These are phyloP conservation scores for Phthorimaea operculella DNA, from an alignment of 1,140 invertebrate species.

Conservation along the genomic window DNA sequence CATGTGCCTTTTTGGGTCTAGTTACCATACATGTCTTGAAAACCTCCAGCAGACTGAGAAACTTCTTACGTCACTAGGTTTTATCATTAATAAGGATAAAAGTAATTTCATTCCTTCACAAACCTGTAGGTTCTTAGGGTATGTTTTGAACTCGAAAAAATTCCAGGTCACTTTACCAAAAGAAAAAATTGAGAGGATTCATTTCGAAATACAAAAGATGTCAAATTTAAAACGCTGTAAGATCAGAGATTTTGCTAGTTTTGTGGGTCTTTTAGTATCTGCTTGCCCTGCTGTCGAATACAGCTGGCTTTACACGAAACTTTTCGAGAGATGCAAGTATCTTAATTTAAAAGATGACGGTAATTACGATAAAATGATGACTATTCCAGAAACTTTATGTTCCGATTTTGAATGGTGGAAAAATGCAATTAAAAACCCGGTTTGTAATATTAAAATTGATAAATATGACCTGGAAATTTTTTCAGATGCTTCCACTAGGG, in stretches of 20 bases:
- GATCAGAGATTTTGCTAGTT: neutral
- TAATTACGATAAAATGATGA: slow-evolving; percentile 7
- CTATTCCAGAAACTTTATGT: slow-evolving; percentile 1
- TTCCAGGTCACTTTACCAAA: neutral
- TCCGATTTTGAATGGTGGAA: slow-evolving; percentile 9
- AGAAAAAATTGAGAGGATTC: neutral
- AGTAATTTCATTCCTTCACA: slow-evolving; percentile 2
- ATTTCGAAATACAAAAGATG: neutral
- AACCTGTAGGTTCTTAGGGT: slow-evolving; percentile 3
- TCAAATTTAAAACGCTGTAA: neutral
- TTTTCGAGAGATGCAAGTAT: slow-evolving; percentile 3
- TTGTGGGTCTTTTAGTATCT: neutral
- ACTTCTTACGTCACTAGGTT: slow-evolving; percentile 1
- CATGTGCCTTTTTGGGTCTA: slow-evolving; percentile 9
- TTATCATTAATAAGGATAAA: slow-evolving; percentile 9
- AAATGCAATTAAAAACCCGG: slow-evolving; percentile 4
- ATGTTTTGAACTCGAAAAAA: neutral
- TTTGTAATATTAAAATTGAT: slow-evolving; percentile 5
- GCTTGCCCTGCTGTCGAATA: neutral
- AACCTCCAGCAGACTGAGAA: neutral
- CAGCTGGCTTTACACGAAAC: slow-evolving; percentile 2
- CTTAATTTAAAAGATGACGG: neutral
- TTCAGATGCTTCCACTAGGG: slow-evolving; percentile 15
- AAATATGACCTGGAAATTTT: slow-evolving; percentile 8
- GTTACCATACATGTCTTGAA: neutral